Evolutionary conservation across 2,797 vertebrate genomes (phyloP).

Genomic region (Syncerus caffer): DNA sequence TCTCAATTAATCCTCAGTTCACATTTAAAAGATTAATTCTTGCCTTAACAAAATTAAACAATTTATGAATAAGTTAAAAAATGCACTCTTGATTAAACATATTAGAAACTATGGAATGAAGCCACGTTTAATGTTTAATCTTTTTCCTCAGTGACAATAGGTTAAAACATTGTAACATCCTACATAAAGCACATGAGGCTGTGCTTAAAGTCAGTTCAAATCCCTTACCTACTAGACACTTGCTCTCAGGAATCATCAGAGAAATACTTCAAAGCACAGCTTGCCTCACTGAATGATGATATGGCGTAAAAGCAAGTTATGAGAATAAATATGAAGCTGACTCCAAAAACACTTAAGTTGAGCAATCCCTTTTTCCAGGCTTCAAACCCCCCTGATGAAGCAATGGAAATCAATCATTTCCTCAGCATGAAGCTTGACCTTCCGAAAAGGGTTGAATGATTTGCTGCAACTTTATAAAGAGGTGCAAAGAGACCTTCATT

Average conservation of each 20-base stretch:
- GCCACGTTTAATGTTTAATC: neutral
- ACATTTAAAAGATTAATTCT: slow-evolving; percentile 7
- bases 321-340: slow-evolving; percentile 65
- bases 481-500: slow-evolving; percentile 63
- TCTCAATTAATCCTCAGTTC: neutral
- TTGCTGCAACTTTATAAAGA: slow-evolving; percentile 65
- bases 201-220: slow-evolving; percentile 31
- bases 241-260: slow-evolving; percentile 38
- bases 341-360: slow-evolving; percentile 64
- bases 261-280: slow-evolving; percentile 51
- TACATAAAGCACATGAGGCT: neutral
- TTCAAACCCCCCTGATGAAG: slow-evolving; percentile 65
- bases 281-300: slow-evolving; percentile 62
- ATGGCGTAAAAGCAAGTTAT: slow-evolving; percentile 59
- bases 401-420: slow-evolving; percentile 73
- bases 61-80: slow-evolving; percentile 29
- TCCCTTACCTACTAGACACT: neutral
- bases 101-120: neutral
- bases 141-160: neutral
- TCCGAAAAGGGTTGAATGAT: slow-evolving; percentile 68
- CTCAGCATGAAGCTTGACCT: slow-evolving; percentile 65
- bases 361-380: slow-evolving; percentile 64
- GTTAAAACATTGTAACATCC: slow-evolving; percentile 26
- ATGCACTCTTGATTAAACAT: neutral
- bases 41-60: slow-evolving; percentile 7